Base-by-base conservation (phyloP, 92 coral and sea anemone genomes). In the Actinernus sp. region DNA sequence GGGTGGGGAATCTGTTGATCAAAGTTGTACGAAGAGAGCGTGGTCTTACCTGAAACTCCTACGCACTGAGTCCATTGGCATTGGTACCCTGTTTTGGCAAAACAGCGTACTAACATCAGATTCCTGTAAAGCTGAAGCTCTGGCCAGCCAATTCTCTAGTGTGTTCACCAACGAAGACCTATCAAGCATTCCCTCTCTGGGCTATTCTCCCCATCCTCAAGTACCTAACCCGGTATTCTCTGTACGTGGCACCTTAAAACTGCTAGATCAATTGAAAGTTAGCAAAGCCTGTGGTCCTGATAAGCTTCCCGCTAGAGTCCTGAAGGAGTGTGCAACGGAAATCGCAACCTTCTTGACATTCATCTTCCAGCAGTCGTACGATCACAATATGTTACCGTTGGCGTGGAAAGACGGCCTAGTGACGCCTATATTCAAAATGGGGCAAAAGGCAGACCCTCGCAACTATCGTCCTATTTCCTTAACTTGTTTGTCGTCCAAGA, bases 41-140 rank as follows among this genome's bases (percentile, higher is more conserved):
- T 74, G 82, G 76, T 74, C 82, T 10, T 74, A 74, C 20, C 76
- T 74, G 64, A 74, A 74, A 44, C 76, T 79, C 19, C 39, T 71
- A 31, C 54, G 87, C 8, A 46, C 74, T 7, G 87, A 72, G 51
- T 61, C 74, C 30, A 33, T 34, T 26, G 81, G 81, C 24, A 71
- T 41, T 24, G 71, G 74, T 8, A 37, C 82, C 25, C 38, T 79
- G 38, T 58, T 79, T 45, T 61, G 73, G 67, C 52, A 79, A n/a
- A 62, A 54, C 31, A 61, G 63, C n/a, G 87, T 61, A 22, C 62
- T 81, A 27, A 20, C 81, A 25, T 34, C 55, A 31, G 79, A 78
- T 44, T 25, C 25, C 34, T 31, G 63, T 10, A 78, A 78, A 58
- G 85, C 78, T 3, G 79, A 78, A 22, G 65, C 63, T 29, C 49